These are phyloP conservation scores for Clanis bilineata DNA, from an alignment of 2,888 invertebrate genomes.

Conservation along the genomic window DNA sequence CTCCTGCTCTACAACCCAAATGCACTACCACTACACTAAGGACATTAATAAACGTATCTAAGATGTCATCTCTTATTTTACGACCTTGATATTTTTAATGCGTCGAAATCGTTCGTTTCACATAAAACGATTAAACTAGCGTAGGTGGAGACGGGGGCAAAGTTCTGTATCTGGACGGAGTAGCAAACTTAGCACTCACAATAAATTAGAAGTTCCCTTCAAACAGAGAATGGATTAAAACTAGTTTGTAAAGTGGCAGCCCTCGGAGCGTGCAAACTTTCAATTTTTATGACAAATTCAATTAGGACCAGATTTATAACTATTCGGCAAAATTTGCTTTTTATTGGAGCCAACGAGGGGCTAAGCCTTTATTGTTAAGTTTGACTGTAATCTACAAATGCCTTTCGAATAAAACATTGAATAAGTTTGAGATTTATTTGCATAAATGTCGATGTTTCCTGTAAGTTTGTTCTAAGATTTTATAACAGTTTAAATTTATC, in stretches of 20 bases:
- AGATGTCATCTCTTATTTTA: neutral
- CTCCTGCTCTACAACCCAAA: too few relatives aligned
- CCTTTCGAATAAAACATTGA: constrained; percentile 31
- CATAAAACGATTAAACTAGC: constrained; percentile 63
- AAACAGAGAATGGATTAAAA: constrained; percentile 78
- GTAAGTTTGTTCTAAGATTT: too few relatives aligned
- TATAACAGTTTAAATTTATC: neutral
- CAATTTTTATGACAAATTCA: constrained; percentile 81
- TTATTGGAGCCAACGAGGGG: constrained; percentile 47
- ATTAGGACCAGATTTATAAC: constrained; percentile 72
- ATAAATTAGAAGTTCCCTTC: constrained; percentile 79
- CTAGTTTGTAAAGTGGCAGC: constrained; percentile 70
- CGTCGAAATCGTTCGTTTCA: constrained; percentile 45
- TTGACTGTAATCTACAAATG: constrained; percentile 58
- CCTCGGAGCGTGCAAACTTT: constrained; percentile 70
- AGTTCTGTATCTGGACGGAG: constrained; percentile 62
- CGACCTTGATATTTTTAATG: neutral
- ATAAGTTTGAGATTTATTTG: constrained; percentile 5
- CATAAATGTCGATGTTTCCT: neutral
- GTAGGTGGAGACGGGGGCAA: constrained; percentile 58
- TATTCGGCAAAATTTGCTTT: constrained; percentile 54
- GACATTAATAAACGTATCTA: neutral
- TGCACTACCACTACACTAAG: too few relatives aligned
- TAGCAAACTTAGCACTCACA: constrained; percentile 77
- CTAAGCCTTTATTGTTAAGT: constrained; percentile 53